Conservation (phyloP, 2,797 vertebrate species). For the Takifugu ocellatus region DNA sequence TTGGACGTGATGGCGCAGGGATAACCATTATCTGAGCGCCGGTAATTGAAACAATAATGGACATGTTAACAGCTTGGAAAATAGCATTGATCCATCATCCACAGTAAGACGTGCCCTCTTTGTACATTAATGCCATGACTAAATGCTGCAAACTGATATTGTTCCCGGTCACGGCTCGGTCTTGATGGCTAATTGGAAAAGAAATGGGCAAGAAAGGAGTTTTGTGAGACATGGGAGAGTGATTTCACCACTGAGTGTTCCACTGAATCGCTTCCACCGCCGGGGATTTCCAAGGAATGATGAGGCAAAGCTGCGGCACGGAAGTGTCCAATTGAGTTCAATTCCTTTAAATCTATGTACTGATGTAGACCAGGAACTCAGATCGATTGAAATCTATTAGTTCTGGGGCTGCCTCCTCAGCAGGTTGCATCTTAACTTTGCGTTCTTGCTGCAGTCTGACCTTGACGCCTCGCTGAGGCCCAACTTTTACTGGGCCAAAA, state of each 20-base stretch:
- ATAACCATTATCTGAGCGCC: slow-evolving; percentile 53
- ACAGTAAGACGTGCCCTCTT: slow-evolving; percentile 51
- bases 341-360: slow-evolving; percentile 51
- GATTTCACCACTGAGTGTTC: slow-evolving; percentile 21
- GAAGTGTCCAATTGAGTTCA: slow-evolving; percentile 67
- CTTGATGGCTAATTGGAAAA: slow-evolving; percentile 61
- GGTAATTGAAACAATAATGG: slow-evolving; percentile 71
- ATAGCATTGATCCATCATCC: slow-evolving; percentile 67
- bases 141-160: slow-evolving; percentile 56
- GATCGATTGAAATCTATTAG: slow-evolving; percentile 56
- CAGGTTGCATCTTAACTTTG: slow-evolving; percentile 39
- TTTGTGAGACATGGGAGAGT: slow-evolving; percentile 33
- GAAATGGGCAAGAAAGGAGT: slow-evolving; percentile 45
- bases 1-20: slow-evolving; percentile 38
- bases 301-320: slow-evolving; percentile 42
- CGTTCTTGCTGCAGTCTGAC: slow-evolving; percentile 35
- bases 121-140: slow-evolving; percentile 58
- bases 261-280: slow-evolving; percentile 33
- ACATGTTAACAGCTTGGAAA: slow-evolving; percentile 61
- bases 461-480: slow-evolving; percentile 48
- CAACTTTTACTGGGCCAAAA: slow-evolving; percentile 46
- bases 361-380: slow-evolving; percentile 51
- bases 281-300: slow-evolving; percentile 35
- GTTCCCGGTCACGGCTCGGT: slow-evolving; percentile 50
- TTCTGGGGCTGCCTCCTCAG: slow-evolving; percentile 42